Conservation (phyloP, 2,113 vertebrate genomes). For the Hypocryptadius cinnamomeus region DNA sequence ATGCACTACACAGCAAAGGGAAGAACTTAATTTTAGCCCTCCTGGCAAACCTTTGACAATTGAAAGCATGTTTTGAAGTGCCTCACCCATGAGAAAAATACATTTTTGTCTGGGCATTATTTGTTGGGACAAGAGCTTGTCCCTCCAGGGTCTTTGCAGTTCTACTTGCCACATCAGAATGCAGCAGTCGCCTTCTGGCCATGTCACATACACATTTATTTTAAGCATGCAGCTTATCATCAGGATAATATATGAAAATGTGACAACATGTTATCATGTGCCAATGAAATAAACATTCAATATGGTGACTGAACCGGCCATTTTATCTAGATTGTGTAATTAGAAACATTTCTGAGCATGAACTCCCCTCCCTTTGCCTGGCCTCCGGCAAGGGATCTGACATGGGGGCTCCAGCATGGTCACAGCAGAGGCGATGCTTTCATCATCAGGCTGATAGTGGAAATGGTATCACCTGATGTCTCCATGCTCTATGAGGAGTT, state of each 20-base stretch:
- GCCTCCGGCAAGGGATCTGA: background rate
- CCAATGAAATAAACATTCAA: background rate
- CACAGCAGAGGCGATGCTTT: background rate
- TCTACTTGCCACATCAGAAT: background rate
- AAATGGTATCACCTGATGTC: background rate
- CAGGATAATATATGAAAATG: background rate
- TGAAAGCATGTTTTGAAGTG: background rate
- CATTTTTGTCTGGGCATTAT: background rate
- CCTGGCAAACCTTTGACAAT: background rate
- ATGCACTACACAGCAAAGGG: background rate
- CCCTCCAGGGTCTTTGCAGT: background rate
- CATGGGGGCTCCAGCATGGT: background rate
- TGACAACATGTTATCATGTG: background rate
- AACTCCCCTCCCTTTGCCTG: background rate
- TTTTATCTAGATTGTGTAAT: background rate
- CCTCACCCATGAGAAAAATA: background rate
- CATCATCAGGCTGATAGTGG: background rate
- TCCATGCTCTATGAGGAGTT: background rate
- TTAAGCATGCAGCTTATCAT: background rate
- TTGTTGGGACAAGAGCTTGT: background rate
- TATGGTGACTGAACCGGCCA: background rate
- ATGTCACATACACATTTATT: background rate
- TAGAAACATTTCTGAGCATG: background rate
- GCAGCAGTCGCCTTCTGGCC: background rate
- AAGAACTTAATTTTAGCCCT: background rate